Base-by-base conservation (phyloP, 30 jellyfish, hydroid and myxozoan species). In the Sanderia malayensis region DNA sequence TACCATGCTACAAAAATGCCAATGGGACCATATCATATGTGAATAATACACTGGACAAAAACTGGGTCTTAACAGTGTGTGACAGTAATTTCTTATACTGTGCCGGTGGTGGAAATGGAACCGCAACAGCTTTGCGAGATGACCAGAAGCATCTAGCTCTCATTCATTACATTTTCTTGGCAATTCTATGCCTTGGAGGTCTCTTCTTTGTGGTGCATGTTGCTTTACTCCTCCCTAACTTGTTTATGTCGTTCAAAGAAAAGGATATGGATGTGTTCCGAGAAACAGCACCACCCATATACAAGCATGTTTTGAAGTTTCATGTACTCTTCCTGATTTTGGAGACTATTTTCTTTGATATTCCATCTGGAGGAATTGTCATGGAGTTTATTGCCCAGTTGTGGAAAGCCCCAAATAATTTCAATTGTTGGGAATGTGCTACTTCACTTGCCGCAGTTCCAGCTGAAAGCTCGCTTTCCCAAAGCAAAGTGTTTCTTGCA, bases 351-450 rank as follows among this genome's bases (percentile, higher is more conserved):
- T 46, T 88, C 74, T 81, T 82, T 74, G 97, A 88, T 47, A 88
- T 88, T 10, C 97, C 97, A 4, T 70, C 80, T 44, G 97, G 97
- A 4, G 31, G 97, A 23, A 63, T 88, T 11, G 83, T 72, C 22
- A 88, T 88, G 97, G 97, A 88, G 58, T 22, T 88, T 41, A 80
- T 88, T 7, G 92, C 97, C 0, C 85, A 74, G 71, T 64, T 88
- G 46, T 88, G 97, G 97, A 88, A 88, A 58, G 75, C 84, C 15
- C 88, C 89, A 28, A 73, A 76, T 0, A 70, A 81, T 33, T 69
- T 69, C 71, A 81, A 81, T 33, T 81, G 94, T 45, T 81, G 94
- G 94, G 94, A 81, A 31, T 81, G 94, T 30, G 80, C 80, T 28
- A 63, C 94, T 0, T 47, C 86, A 2, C 31, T 58, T 22, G 94